A percentile compares a stretch with the other conserved stretches of the same genome.
Evolutionary conservation across 2,797 vertebrate genomes (phyloP).

Genomic region (Vireo griseus): DNA sequence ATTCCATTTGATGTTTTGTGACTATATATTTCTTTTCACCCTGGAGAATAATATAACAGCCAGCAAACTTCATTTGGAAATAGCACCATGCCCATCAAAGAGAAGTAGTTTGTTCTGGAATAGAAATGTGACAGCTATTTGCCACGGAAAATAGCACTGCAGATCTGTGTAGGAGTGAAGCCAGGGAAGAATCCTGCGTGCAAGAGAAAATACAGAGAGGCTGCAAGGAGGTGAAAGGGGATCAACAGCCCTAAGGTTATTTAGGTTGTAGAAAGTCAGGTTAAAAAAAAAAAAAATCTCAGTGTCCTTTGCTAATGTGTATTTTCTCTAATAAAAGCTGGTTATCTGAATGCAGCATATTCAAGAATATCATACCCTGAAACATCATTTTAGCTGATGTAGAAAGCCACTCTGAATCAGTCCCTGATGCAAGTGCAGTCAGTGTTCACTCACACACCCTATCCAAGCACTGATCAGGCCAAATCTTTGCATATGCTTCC

Average conservation of each 20-base stretch:
- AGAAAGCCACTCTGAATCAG: not conserved
- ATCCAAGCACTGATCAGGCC: not conserved
- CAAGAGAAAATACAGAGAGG: not conserved
- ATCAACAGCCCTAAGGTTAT: not conserved
- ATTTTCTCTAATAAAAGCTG: not conserved
- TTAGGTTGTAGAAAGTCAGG: not conserved
- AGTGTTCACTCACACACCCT: not conserved
- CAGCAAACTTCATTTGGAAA: not conserved
- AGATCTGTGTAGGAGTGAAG: not conserved
- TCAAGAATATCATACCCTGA: not conserved
- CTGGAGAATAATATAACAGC: not conserved
- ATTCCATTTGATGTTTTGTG: not conserved
- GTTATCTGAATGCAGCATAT: not conserved
- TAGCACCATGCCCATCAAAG: not conserved
- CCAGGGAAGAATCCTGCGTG: not conserved
- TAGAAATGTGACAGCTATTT: not conserved
- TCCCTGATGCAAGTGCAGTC: not conserved
- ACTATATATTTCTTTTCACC: not conserved
- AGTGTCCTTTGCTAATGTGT: not conserved
- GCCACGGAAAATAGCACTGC: not conserved
- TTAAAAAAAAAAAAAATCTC: not conserved
- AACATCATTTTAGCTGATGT: not conserved
- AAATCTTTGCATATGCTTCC: not conserved
- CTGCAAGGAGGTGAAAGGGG: not conserved
- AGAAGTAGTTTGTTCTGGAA: not conserved